Percentiles rank a stretch among this genome's conserved stretches.
Evolutionary conservation across 2,888 invertebrate species (phyloP).

Genomic region (Polydrusus cervinus): DNA sequence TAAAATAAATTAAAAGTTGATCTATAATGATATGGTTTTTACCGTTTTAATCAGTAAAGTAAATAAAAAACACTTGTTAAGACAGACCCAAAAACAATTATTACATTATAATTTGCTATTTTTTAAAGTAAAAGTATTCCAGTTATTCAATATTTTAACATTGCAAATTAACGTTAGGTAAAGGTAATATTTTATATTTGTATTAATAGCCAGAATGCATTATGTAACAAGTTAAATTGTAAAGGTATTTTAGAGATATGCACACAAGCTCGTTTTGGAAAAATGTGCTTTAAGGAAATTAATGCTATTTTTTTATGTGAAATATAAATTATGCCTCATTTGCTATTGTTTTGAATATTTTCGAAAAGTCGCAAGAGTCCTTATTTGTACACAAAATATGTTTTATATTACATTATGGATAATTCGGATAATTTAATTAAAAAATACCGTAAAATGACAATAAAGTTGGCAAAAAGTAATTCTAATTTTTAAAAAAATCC

Average conservation of each 20-base stretch:
- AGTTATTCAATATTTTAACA: slow-evolving; percentile 1
- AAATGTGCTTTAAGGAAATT: background rate
- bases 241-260: background rate
- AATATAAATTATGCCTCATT: too few species aligned
- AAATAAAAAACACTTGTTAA: slow-evolving; percentile 4
- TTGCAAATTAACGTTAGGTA: slow-evolving; percentile 4
- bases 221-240: background rate
- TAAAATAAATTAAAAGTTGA: too few species aligned
- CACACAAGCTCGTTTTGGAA: background rate
- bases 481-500: too few species aligned
- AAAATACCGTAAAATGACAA: too few species aligned
- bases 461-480: too few species aligned
- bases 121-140: slow-evolving; percentile 28
- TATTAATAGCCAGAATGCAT: background rate
- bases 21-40: background rate
- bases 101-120: slow-evolving; percentile 6
- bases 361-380: too few species aligned
- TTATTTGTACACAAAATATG: too few species aligned
- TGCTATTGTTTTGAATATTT: too few species aligned
- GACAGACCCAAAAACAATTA: slow-evolving; percentile 15
- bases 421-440: too few species aligned
- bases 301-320: too few species aligned
- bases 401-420: too few species aligned
- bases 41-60: slow-evolving; percentile 8
- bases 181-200: background rate